Evolutionary conservation across 2,797 vertebrate genomes (phyloP), one percentile per base, ranked within the genome.

Genomic region (Mormyrops attenuatus): DNA sequence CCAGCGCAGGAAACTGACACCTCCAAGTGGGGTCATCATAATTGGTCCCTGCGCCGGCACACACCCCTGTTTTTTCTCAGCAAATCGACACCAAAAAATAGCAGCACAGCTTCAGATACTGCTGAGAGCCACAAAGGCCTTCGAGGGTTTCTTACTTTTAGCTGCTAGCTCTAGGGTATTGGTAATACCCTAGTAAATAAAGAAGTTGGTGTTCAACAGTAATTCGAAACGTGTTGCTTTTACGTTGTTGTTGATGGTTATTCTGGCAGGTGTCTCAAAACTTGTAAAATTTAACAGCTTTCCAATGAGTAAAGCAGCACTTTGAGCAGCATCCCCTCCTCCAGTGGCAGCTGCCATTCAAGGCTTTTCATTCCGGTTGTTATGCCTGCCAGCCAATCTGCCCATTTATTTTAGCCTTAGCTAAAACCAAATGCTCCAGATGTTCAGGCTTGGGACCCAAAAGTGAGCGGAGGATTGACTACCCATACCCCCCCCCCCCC

Each of bases 371-470:
- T 60, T 89, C 88, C 88, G 57, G 38, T n/a, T 9, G 73, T n/a
- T 50, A 30, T 15, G 82, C 34, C 60, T 66, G n/a, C 34, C 34
- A 49, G 52, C 41, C 26, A 60, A 11, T 87, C 85, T 20, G 15
- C 26, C 85, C 52, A 26, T 20, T 55, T 87, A 30, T 53, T 20
- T 9, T 41, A 38, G 49, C 34, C 55, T n/a, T 82, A n/a, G 77
- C 88, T 53, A 85, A 85, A 84, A 60, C 80, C 88, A 66, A 55
- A 13, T 63, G 52, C 30, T 87, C 85, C 85, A 57, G 85, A 84
- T 89, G 88, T 66, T 85, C 15, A 4, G 30, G 41, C 84, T 44
- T 85, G n/a, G 13, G n/a, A 49, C 73, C 77, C 34, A 85, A 26
- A 85, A 55, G 20, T 52, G 41, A 47, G 38, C 13, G n/a, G 73